A percentile compares a stretch with the other conserved stretches of the same genome.
These are phyloP conservation scores for Falco rusticolus DNA, from an alignment of 2,797 vertebrate genomes.

Conservation along the genomic window DNA sequence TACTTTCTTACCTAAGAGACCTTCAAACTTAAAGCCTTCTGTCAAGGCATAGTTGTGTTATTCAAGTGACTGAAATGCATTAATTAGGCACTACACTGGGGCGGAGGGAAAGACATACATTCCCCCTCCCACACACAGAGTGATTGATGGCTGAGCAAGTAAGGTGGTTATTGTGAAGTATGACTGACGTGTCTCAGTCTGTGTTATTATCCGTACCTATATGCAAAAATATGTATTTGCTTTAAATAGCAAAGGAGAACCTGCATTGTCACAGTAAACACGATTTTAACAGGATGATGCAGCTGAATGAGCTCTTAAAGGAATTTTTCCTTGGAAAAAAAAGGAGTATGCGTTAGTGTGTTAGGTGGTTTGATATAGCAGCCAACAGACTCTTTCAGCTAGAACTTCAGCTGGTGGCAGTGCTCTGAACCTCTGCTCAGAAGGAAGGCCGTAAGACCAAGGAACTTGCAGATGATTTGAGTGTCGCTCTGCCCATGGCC, in stretches of 20 bases:
- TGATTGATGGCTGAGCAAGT: conserved; percentile 5
- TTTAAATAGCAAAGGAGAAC: conserved; percentile 26
- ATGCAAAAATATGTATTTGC: background rate
- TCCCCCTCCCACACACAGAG: background rate
- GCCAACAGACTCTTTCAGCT: background rate
- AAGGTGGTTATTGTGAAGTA: background rate
- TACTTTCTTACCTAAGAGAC: background rate
- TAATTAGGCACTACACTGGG: background rate
- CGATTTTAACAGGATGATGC: background rate
- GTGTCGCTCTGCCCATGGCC: background rate
- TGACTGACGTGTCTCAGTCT: background rate
- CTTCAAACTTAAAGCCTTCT: background rate
- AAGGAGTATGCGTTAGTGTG: background rate
- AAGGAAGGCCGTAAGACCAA: background rate
- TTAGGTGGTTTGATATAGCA: background rate
- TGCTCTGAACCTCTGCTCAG: background rate
- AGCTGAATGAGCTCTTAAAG: background rate
- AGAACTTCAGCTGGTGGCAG: background rate
- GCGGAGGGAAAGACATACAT: rapidly evolving
- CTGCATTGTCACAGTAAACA: background rate
- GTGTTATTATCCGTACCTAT: conserved; percentile 1
- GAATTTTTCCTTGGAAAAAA: background rate
- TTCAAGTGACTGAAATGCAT: background rate
- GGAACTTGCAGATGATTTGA: background rate
- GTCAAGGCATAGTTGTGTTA: background rate